Evolutionary conservation across 2,113 vertebrate genomes (phyloP), one percentile per base, ranked within the genome.

Genomic region (Takifugu bimaculatus): DNA sequence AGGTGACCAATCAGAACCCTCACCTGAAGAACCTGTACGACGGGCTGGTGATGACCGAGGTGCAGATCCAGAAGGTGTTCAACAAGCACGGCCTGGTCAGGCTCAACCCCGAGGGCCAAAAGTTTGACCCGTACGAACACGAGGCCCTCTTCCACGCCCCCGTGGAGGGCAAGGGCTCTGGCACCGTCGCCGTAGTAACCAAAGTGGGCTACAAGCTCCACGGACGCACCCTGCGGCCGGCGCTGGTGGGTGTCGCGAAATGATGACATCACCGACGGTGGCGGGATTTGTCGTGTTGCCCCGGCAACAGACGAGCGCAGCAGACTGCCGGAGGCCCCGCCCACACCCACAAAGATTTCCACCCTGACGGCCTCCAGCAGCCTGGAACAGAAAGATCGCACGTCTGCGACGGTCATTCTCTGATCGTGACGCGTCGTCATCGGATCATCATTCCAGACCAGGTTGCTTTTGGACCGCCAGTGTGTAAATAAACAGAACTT

Each of bases 171-270:
- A 93, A 93, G 72, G 93, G 95, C 85, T 93, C 96, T 0, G 96
- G 96, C 87, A 95, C 93, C 0, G 86, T 99, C 4, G 94, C 95
- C 0, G 3, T 95, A 1, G 97, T 99, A 0, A 96, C 91, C 79
- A 99, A 99, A 85, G 92, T 96, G 1, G 97, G 97, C 65, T 99
- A 99, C 64, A 99, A 98, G 91, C 85, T 99, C 63, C 94, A 97
- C 0, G 94, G 94, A 6, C 97, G 97, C 62, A 98, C 94, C 1
- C 91, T 99, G 60, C 89, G 97, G 75, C 97, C 97, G 0, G 97
- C 97, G 1, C 65, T 97, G 28, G 97, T 99, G 54, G 96, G 95
- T 0, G 96, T 99, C 35, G 97, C 92, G 11, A 98, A 99, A 82
- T 35, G 26, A 43, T 11, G 54, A 2, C 27, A 5, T 12, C 25